Conservation (phyloP, 2,888 invertebrate genomes). For the Netelia inedita region DNA sequence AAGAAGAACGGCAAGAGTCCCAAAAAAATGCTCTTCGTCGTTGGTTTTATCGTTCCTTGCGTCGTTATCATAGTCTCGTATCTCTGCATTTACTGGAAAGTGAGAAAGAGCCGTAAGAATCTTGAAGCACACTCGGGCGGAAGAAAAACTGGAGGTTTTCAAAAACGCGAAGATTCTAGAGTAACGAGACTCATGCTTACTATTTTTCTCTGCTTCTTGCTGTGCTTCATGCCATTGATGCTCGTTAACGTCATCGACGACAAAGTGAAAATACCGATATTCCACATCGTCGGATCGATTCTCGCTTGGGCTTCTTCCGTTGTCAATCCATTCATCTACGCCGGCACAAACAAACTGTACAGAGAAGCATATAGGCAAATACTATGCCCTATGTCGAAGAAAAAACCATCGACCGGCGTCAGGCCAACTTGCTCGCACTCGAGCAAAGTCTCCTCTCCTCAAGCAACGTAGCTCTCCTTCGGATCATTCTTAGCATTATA, state of each 20-base stretch:
- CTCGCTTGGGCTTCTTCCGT: conserved; percentile 96
- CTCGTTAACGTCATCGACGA: conserved; percentile 95
- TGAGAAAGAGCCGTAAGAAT: conserved; percentile 90
- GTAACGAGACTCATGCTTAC: conserved; percentile 94
- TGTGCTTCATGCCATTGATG: conserved; percentile 95
- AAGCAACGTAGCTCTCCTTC: conserved; percentile 70
- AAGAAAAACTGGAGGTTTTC: conserved; percentile 84
- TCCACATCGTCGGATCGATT: conserved; percentile 94
- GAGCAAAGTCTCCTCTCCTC: conserved; percentile 81
- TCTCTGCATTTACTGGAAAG: conserved; percentile 94
- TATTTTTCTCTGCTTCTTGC: conserved; percentile 94
- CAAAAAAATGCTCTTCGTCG: conserved; percentile 93
- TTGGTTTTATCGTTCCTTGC: conserved; percentile 94
- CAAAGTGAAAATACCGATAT: conserved; percentile 89
- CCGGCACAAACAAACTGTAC: conserved; percentile 95
- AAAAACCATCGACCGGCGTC: conserved; percentile 71
- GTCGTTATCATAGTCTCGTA: conserved; percentile 94
- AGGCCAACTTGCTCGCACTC: conserved; percentile 80
- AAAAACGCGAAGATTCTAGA: conserved; percentile 91
- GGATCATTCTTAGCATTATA: neutral
- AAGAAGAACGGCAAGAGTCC: conserved; percentile 92
- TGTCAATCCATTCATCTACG: conserved; percentile 96
- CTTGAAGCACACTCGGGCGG: conserved; percentile 90
- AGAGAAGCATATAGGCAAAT: conserved; percentile 84
- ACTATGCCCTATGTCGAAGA: conserved; percentile 77